phyloP scores from a whole-genome alignment of 2,888 invertebrate genomes.

The Oscheius myriophilus region DNA sequence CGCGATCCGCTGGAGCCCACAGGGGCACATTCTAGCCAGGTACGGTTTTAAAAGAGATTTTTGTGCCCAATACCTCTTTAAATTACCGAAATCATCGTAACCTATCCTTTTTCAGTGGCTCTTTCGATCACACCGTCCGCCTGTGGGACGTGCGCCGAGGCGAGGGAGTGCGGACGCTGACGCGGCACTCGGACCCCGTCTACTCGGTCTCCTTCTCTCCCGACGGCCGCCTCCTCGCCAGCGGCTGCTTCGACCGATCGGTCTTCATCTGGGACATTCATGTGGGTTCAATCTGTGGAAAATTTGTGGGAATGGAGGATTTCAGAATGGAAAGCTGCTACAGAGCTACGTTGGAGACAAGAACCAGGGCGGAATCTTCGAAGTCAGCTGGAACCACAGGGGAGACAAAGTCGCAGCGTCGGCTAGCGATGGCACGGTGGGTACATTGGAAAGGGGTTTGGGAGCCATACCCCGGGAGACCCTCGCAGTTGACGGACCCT shows the following conservation, averaged over 20 bases:
- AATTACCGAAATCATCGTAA: not conserved
- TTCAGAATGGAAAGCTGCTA: slow-evolving; percentile 87
- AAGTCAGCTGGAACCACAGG: slow-evolving; percentile 98
- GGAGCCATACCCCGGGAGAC: too few species aligned
- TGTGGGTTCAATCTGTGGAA: slow-evolving; percentile 71
- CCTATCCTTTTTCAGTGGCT: slow-evolving; percentile 79
- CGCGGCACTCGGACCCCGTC: slow-evolving; percentile 96
- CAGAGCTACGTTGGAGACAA: slow-evolving; percentile 94
- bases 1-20: slow-evolving; percentile 99
- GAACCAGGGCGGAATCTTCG: slow-evolving; percentile 83
- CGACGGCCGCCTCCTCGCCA: slow-evolving; percentile 95
- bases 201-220: slow-evolving; percentile 79
- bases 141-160: slow-evolving; percentile 96
- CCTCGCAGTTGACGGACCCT: too few species aligned
- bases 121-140: slow-evolving; percentile 96
- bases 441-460: too few species aligned
- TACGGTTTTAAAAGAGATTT: slow-evolving; percentile 57
- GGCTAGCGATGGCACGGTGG: slow-evolving; percentile 95
- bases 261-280: slow-evolving; percentile 98
- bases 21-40: slow-evolving; percentile 90
- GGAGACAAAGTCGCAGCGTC: slow-evolving; percentile 98
- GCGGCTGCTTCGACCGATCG: slow-evolving; percentile 98
- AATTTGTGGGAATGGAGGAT: not conserved
- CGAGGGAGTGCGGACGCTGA: slow-evolving; percentile 92
- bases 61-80: too few species aligned